Evolutionary conservation across 92 coral and sea anemone genomes (phyloP), one percentile per base, ranked within the genome.

Genomic region (Metridium senile): DNA sequence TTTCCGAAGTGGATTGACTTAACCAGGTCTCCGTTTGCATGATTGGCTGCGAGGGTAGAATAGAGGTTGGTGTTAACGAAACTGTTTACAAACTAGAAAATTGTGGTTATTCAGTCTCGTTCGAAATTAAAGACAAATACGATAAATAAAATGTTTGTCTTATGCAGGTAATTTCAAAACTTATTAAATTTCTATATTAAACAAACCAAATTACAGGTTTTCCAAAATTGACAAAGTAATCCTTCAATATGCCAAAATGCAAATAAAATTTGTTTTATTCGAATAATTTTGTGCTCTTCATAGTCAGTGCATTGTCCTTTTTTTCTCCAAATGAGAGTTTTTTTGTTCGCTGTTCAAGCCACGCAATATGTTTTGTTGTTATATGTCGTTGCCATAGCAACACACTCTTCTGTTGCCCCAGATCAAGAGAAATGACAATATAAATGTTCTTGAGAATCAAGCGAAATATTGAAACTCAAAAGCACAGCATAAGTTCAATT

Each of bases 1-100:
- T 28, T 63, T 63, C 69, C 69, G 69, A 59, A 22, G 43, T 63
- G 33, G 69, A 54, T 13, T 54, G 69, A 63, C 21, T 28, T 13
- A 63, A 29, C 11, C 28, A 28, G 17, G 17, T 39, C 17, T n/a
- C 28, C 23, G n/a, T 28, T 31, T 1, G 16, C 6, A 28, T 16
- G 43, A 63, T 30, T 54, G 59, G 59, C 59, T 13, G 69, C 39
- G 45, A 63, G 17, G 28, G 45, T n/a, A 30, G 22, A 13, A 54
- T 9, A 19, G 25, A 20, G 45, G 28, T 13, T 16, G 43, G 17
- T 13, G 45, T 63, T 30, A 63, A 28, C 30, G 45, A 13, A 16
- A 63, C 69, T 63, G 69, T 63, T 63, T 63, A 63, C 43, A 10
- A 8, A 28, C 25, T 28, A 7, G 28, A 21, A 59, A 22, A 26